Evolutionary conservation across 1,140 invertebrate genomes (phyloP).

Genomic region (Cheumatopsyche charites): DNA sequence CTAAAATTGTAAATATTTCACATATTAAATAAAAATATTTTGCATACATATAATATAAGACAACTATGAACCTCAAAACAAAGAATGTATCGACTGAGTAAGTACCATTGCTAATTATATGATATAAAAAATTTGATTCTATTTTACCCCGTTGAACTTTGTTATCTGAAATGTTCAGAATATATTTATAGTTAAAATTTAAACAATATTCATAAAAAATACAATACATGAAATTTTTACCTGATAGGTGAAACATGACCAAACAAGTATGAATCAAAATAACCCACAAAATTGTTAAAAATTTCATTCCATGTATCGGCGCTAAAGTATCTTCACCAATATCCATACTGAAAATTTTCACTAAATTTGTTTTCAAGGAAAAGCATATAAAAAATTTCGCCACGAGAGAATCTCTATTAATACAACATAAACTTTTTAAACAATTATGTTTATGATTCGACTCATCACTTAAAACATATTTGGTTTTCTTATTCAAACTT

Average conservation of each 20-base stretch:
- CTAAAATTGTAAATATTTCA: slow-evolving; percentile 47
- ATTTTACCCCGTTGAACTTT: slow-evolving; percentile 51
- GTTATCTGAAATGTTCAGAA: slow-evolving; percentile 53
- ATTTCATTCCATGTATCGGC: slow-evolving; percentile 56
- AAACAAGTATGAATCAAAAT: slow-evolving; percentile 57
- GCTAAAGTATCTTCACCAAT: slow-evolving; percentile 54
- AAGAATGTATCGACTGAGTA: slow-evolving; percentile 59
- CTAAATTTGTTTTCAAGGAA: slow-evolving; percentile 47
- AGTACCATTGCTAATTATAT: slow-evolving; percentile 55
- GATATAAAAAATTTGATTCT: slow-evolving; percentile 55
- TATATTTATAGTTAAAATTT: no score
- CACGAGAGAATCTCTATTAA: slow-evolving; percentile 35
- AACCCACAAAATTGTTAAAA: slow-evolving; percentile 57
- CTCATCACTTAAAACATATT: slow-evolving; percentile 37
- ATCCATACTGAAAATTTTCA: slow-evolving; percentile 49
- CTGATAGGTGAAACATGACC: slow-evolving; percentile 53
- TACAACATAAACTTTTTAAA: neutral
- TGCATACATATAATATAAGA: slow-evolving; percentile 13
- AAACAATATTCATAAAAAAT: no score
- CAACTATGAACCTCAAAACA: slow-evolving; percentile 56
- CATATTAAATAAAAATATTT: neutral
- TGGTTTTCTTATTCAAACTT: slow-evolving; percentile 24
- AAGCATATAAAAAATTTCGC: slow-evolving; percentile 44
- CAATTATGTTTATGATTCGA: neutral
- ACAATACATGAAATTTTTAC: slow-evolving; percentile 50